Percentiles rank a stretch among this genome's conserved stretches.
phyloP scores from a whole-genome alignment of 2,797 vertebrate genomes.

The Atherinosoma microstoma region DNA sequence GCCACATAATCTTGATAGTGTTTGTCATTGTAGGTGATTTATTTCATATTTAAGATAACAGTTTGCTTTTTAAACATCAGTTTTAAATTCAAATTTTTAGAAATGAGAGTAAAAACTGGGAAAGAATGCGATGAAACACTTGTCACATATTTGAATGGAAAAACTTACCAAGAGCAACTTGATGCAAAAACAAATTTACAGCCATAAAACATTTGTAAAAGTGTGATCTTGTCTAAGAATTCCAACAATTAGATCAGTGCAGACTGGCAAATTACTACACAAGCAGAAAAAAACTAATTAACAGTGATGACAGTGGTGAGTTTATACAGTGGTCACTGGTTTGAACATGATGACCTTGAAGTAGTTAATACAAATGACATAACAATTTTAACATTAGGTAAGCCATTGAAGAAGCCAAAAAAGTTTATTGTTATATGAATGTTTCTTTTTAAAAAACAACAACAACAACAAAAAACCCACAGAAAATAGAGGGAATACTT shows the following conservation, averaged over 20 bases:
- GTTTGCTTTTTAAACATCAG: not conserved
- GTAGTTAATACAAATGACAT: not conserved
- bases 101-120: not conserved
- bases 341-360: not conserved
- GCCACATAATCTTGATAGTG: not conserved
- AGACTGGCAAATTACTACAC: not conserved
- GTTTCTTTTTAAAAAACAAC: not conserved
- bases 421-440: not conserved
- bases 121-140: not conserved
- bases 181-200: not conserved
- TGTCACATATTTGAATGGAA: not conserved
- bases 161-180: not conserved
- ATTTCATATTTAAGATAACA: not conserved
- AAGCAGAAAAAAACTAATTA: not conserved
- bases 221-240: not conserved
- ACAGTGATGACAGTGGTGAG: not conserved
- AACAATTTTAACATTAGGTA: not conserved
- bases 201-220: conserved; percentile 1
- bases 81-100: not conserved
- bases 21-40: conserved; percentile 1
- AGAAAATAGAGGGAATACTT: not conserved
- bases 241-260: not conserved
- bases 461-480: not conserved
- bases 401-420: not conserved
- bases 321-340: not conserved